Percentiles rank a stretch among this genome's conserved stretches.
Conservation (phyloP, 2,888 invertebrate genomes). For the Hesperia comma region DNA sequence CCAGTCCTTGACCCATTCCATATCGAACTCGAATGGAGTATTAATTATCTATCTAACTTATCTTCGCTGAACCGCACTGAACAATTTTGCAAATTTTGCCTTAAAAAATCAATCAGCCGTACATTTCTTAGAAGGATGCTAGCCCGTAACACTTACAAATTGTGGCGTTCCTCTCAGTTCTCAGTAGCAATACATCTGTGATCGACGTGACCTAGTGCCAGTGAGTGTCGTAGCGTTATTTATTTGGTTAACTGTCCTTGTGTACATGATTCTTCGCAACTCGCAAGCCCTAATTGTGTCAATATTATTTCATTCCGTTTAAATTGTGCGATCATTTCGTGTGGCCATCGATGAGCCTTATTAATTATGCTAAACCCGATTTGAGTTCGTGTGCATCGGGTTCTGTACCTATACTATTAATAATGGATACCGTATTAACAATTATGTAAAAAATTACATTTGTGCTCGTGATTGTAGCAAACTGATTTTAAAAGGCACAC, state of each 20-base stretch:
- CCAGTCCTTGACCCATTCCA: too few species aligned
- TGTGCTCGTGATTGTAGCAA: too few species aligned
- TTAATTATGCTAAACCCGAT: not conserved
- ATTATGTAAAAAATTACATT: too few species aligned
- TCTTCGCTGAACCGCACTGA: too few species aligned
- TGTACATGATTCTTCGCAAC: not conserved
- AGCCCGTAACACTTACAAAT: not conserved
- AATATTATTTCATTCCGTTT: slow-evolving; percentile 11
- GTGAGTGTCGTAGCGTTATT: slow-evolving; percentile 5
- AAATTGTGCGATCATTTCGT: not conserved
- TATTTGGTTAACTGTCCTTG: slow-evolving; percentile 6
- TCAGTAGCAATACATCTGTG: not conserved
- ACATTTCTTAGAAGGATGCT: not conserved
- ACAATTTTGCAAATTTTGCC: too few species aligned
- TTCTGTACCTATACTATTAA: not conserved
- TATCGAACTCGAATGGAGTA: too few species aligned
- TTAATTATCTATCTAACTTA: too few species aligned
- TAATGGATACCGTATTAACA: not conserved
- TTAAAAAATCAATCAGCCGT: too few species aligned
- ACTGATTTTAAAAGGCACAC: too few species aligned
- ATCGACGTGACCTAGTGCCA: slow-evolving; percentile 7
- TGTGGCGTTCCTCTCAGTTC: too few species aligned
- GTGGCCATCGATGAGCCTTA: not conserved
- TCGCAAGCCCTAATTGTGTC: slow-evolving; percentile 5
- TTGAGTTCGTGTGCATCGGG: not conserved